These are phyloP conservation scores for Sandelia bainsii DNA, from an alignment of 2,797 vertebrate genomes.

Conservation along the genomic window DNA sequence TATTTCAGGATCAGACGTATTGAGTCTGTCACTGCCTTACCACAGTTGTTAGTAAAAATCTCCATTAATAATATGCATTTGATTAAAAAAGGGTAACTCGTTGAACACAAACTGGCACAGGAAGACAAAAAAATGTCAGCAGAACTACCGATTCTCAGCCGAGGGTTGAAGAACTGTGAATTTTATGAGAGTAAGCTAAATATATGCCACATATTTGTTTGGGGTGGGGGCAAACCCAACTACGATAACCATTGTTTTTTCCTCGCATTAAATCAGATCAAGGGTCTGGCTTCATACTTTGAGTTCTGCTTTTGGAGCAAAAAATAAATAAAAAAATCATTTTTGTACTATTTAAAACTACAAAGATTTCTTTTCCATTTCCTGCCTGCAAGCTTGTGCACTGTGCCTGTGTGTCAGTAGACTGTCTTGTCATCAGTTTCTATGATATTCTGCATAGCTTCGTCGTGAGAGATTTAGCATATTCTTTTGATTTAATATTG, in stretches of 20 bases:
- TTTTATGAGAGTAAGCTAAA: conserved; percentile 51
- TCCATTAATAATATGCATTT: conserved; percentile 31
- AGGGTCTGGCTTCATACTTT: conserved; percentile 56
- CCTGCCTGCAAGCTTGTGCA: conserved; percentile 98
- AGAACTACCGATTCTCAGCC: conserved; percentile 45
- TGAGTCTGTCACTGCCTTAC: conserved; percentile 58
- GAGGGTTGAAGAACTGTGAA: conserved; percentile 44
- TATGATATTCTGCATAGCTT: conserved; percentile 93
- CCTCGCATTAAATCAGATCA: conserved; percentile 54
- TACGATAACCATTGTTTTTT: conserved; percentile 38
- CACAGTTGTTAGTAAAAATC: conserved; percentile 36
- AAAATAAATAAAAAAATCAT: conserved; percentile 48
- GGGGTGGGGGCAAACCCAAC: conserved; percentile 18
- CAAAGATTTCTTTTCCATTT: conserved; percentile 74
- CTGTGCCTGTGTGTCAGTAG: conserved; percentile 95
- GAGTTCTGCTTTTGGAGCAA: conserved; percentile 62
- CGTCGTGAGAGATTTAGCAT: conserved; percentile 91
- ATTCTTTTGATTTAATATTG: conserved; percentile 76
- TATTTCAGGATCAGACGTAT: conserved; percentile 36
- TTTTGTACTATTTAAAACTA: conserved; percentile 78
- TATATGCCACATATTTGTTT: conserved; percentile 39
- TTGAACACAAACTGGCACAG: conserved; percentile 3
- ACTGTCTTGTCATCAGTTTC: conserved; percentile 93
- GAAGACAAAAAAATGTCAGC: conserved; percentile 23
- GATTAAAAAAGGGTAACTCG: conserved; percentile 24